These are phyloP conservation scores for Drosophila neocordata DNA, from an alignment of 1,140 invertebrate genomes.

Conservation along the genomic window DNA sequence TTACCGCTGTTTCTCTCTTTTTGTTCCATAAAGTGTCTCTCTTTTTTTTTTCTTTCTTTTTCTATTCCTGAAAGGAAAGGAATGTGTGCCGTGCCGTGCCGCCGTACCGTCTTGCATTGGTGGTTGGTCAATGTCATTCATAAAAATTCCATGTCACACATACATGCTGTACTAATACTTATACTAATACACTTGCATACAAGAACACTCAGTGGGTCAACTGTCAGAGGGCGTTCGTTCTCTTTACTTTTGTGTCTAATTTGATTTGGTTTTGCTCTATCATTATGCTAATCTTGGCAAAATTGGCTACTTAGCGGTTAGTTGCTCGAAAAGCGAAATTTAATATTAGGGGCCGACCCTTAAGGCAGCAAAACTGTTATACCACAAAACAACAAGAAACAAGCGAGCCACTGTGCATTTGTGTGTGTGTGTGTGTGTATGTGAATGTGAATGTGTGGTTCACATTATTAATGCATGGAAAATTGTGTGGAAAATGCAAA, in stretches of 20 bases:
- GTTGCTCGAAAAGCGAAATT: constrained; percentile 34
- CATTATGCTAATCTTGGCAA: constrained; percentile 34
- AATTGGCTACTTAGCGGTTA: constrained; percentile 46
- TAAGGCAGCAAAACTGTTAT: constrained; percentile 45
- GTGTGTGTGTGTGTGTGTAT: too few relatives aligned
- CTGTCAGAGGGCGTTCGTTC: constrained; percentile 54
- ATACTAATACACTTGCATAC: constrained; percentile 19
- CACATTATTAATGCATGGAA: constrained; percentile 43
- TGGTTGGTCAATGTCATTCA: constrained; percentile 72
- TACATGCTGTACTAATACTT: constrained; percentile 18
- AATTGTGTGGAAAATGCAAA: constrained; percentile 28
- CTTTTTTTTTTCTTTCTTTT: background rate
- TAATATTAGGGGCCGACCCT: constrained; percentile 22
- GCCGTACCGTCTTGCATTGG: constrained; percentile 9
- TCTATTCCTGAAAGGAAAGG: constrained; percentile 29
- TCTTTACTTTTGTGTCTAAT: constrained; percentile 19
- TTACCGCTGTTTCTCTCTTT: background rate
- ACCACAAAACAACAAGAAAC: constrained; percentile 14
- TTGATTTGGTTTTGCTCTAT: constrained; percentile 39
- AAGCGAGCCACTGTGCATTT: background rate
- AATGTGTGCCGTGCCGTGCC: constrained; percentile 14
- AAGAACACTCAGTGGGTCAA: constrained; percentile 59
- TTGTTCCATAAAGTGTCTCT: background rate
- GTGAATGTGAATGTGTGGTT: background rate
- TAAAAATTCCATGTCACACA: constrained; percentile 70